Conservation (phyloP, 2,797 vertebrate species). For the Kryptopterus vitreolus region DNA sequence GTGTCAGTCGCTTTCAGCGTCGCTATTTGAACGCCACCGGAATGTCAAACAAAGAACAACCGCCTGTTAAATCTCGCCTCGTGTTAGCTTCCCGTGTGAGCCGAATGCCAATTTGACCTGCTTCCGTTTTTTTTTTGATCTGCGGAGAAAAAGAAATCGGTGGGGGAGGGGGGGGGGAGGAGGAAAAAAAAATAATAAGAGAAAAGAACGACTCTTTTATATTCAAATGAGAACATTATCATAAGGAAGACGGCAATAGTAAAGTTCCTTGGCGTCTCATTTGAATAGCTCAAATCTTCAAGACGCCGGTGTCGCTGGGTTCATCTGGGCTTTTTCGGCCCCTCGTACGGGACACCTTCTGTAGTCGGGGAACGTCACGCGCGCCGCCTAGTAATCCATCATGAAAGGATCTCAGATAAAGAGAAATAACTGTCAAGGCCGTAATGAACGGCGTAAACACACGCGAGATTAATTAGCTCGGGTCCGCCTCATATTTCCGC, state of each 20-base stretch:
- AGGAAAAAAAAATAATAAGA: constrained; percentile 2
- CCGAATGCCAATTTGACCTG: constrained; percentile 65
- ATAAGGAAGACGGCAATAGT: constrained; percentile 74
- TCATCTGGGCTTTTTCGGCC: constrained; percentile 77
- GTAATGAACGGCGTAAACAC: constrained; percentile 75
- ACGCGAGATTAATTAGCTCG: constrained; percentile 74
- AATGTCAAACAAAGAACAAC: constrained; percentile 57
- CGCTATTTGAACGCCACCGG: constrained; percentile 33
- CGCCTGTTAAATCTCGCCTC: constrained; percentile 69
- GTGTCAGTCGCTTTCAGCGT: constrained; percentile 46
- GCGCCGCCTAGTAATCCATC: constrained; percentile 71
- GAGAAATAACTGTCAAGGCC: constrained; percentile 72
- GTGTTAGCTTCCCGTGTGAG: constrained; percentile 75
- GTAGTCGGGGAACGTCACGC: constrained; percentile 70
- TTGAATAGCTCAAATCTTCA: constrained; percentile 83
- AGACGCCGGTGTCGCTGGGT: constrained; percentile 70
- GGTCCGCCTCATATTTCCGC: constrained; percentile 58
- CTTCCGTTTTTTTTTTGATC: constrained; percentile 74
- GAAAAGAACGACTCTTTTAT: constrained; percentile 69
- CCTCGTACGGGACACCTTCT: constrained; percentile 72
- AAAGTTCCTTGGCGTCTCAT: constrained; percentile 77
- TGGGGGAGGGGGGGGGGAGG: constrained; percentile 22
- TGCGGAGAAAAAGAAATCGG: constrained; percentile 51
- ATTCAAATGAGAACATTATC: constrained; percentile 84
- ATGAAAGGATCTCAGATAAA: constrained; percentile 73